Evolutionary conservation across 2,888 invertebrate genomes (phyloP).

Genomic region (Petrophora chlorosata): DNA sequence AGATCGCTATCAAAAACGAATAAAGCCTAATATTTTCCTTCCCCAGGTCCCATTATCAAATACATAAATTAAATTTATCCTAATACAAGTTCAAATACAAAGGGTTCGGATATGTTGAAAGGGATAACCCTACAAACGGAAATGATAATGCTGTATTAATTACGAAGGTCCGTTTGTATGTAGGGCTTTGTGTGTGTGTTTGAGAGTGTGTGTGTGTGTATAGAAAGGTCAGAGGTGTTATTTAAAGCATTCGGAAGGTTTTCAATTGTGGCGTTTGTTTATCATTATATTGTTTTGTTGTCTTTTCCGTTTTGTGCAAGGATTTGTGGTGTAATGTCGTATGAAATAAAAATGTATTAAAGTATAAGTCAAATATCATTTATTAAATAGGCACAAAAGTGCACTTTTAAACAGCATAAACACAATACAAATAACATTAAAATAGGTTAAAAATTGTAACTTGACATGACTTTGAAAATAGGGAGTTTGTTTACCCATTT

Average conservation of each 20-base stretch:
- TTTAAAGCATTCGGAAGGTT: conserved; percentile 15
- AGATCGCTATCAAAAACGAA: conserved; percentile 11
- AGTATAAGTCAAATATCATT: too few species aligned
- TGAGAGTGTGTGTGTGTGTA: background rate
- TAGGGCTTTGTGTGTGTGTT: conserved; percentile 4
- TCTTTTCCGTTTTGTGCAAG: background rate
- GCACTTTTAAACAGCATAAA: too few species aligned
- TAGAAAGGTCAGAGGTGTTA: conserved; percentile 18
- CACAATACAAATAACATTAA: too few species aligned
- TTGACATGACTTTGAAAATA: too few species aligned
- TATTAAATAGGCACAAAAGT: too few species aligned
- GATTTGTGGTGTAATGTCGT: too few species aligned
- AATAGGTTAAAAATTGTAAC: too few species aligned
- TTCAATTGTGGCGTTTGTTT: conserved; percentile 8
- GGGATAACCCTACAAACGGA: conserved; percentile 26
- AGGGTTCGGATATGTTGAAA: conserved; percentile 14
- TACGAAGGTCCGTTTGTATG: conserved; percentile 18
- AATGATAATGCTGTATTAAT: conserved; percentile 32
- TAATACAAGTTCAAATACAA: conserved; percentile 23
- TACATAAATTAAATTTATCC: conserved; percentile 26
- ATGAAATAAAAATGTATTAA: too few species aligned
- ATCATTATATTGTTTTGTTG: conserved; percentile 11
- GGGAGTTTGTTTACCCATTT: too few species aligned
- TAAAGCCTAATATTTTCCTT: conserved; percentile 20
- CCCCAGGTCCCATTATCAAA: conserved; percentile 13